Evolutionary conservation across 1,140 invertebrate genomes (phyloP), one percentile per base, ranked within the genome.

Genomic region (Hycleus cichorii): DNA sequence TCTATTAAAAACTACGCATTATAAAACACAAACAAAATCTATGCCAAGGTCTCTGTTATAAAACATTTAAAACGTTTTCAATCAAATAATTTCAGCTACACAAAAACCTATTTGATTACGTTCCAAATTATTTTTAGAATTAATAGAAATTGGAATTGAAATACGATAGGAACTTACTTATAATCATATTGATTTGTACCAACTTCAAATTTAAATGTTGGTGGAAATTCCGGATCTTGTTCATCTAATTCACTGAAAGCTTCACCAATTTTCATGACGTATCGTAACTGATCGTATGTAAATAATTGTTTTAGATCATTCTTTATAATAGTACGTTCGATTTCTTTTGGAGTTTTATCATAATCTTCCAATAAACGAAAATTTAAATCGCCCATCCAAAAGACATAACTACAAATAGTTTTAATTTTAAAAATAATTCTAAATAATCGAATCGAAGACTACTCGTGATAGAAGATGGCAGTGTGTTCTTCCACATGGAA

Each of bases 371-470:
- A 71, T 6, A 96, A 77, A 1, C 95, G 85, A 73, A 97, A 97
- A 73, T 97, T 97, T 42, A 97, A 76, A 69, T 97, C 94, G 2
- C 95, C 95, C 63, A 96, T 83, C 92, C 93, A 97, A 73, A 97
- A 95, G 8, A 95, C 85, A 72, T 95, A 96, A 68, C 91, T 93
- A 72, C 52, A 78, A 76, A 61, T 57, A 4, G 7, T 4, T 32
- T 7, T 5, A 64, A 66, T 52, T 58, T 47, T 52, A 62, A 67
- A 62, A 10, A 42, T n/a, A 39, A 7, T 39, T 7, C 2, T 39
- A 10, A 39, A 7, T 39, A 39, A 39, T 39, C 10, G 10, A 39
- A 7, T 39, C 1, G 49, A 10, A 44, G 78, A 83, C 81, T 77
- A 93, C 88, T 96, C 93, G 71, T 97, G 93, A 72, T 85, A 93